Evolutionary conservation across 2,113 vertebrate species (phyloP), one percentile per base, ranked within the genome.

Genomic region (Onychorhynchus coronatus): DNA sequence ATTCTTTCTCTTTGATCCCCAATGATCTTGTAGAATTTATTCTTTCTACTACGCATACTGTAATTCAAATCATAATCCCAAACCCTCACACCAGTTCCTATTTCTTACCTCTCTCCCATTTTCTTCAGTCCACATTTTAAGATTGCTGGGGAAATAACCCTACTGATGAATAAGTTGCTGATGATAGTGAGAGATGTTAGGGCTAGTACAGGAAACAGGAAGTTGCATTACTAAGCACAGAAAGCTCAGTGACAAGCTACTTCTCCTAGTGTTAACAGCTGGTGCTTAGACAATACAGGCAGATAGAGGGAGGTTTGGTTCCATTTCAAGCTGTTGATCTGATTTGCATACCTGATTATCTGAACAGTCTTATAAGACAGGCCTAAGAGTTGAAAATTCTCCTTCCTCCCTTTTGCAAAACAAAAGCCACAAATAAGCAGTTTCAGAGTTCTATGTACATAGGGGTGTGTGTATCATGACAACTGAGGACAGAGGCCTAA

Each of bases 51-150:
- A 80, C 62, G 13, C 18, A 50, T 18, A 76, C 50, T 59, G 1
- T 33, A 86, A 81, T 46, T 89, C 47, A n/a, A 67, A 42, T 41
- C 12, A 66, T 27, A 86, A 92, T 41, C 27, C n/a, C 41, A 83
- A 84, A 86, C 65, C 55, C 15, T 92, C 63, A 83, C 18, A 84
- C 2, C 27, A 73, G 37, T 41, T 81, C 80, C 83, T 75, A 58
- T 72, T 88, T 93, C 86, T 96, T 92, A 91, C 63, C 79, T 70
- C 72, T 83, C 52, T 92, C n/a, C 27, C 30, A 27, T 78, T 75
- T 91, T 81, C 89, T 91, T 93, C 74, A 55, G 30, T 89, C 47
- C 56, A 16, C 59, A 67, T 72, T 81, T 91, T 82, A 91, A 89
- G 61, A 85, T 24, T 74, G 76, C 65, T 78, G 47, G 39, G 44